A percentile compares a stretch with the other conserved stretches of the same genome.
Evolutionary conservation across 2,888 invertebrate species (phyloP).

Genomic region (Ormia ochracea): DNA sequence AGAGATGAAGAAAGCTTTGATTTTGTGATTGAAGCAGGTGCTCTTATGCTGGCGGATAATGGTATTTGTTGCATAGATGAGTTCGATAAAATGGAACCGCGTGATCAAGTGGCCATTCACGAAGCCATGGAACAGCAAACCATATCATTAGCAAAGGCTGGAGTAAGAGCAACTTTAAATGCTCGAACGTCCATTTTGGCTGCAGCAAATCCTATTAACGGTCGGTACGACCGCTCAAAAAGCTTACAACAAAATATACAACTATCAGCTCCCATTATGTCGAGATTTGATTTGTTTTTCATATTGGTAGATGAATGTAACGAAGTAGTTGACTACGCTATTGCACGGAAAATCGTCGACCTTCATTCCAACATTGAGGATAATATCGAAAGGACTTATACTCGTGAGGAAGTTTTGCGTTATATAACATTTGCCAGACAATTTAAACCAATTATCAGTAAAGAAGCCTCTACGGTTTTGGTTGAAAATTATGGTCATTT

Average conservation of each 20-base stretch:
- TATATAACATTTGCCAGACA: slow-evolving; percentile 98
- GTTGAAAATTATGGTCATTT: slow-evolving; percentile 93
- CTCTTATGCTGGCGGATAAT: slow-evolving; percentile 98
- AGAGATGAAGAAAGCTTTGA: slow-evolving; percentile 97
- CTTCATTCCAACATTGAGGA: slow-evolving; percentile 92
- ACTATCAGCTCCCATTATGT: slow-evolving; percentile 98
- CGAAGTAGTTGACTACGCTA: slow-evolving; percentile 96
- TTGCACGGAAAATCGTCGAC: slow-evolving; percentile 96
- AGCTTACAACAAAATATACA: slow-evolving; percentile 96
- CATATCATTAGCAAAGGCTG: slow-evolving; percentile 98
- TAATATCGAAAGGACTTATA: slow-evolving; percentile 87
- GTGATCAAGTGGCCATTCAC: slow-evolving; percentile 99
- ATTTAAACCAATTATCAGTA: slow-evolving; percentile 92
- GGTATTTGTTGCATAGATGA: slow-evolving; percentile 99
- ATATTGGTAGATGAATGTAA: slow-evolving; percentile 98
- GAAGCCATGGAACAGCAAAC: slow-evolving; percentile 99
- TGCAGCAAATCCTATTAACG: slow-evolving; percentile 98
- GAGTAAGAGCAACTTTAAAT: slow-evolving; percentile 97
- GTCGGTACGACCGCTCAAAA: slow-evolving; percentile 95
- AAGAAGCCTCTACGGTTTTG: slow-evolving; percentile 89
- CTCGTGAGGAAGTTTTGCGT: slow-evolving; percentile 91
- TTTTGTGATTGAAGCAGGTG: slow-evolving; percentile 99
- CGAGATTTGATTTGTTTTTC: slow-evolving; percentile 98
- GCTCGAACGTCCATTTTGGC: slow-evolving; percentile 98
- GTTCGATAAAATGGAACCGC: slow-evolving; percentile 99